phyloP scores from a whole-genome alignment of 2,888 invertebrate species.

The Andrena dorsata region DNA sequence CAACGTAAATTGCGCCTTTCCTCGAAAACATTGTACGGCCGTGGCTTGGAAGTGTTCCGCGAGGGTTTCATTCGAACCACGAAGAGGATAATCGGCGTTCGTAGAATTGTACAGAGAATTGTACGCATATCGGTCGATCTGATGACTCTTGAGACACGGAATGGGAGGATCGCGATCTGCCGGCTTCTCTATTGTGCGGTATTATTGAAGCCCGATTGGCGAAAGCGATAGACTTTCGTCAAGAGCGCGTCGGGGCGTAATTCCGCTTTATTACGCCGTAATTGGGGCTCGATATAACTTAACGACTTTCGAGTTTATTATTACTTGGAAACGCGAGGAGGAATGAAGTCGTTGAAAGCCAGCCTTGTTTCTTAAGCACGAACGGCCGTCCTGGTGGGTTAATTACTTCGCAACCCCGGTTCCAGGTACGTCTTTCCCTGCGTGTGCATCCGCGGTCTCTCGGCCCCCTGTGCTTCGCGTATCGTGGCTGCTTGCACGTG shows the following conservation, averaged over 20 bases:
- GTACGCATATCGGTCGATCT: background rate
- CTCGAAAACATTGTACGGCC: too few species aligned
- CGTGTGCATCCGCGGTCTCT: slow-evolving; percentile 25
- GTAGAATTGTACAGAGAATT: background rate
- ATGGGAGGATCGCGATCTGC: background rate
- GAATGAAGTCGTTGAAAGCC: slow-evolving; percentile 60
- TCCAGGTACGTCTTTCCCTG: slow-evolving; percentile 59
- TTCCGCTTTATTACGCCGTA: slow-evolving; percentile 44
- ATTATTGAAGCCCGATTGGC: background rate
- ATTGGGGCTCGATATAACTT: slow-evolving; percentile 64
- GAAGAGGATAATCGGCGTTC: background rate
- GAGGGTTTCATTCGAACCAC: too few species aligned
- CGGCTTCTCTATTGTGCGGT: background rate
- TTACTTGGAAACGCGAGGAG: slow-evolving; percentile 57
- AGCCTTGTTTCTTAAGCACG: slow-evolving; percentile 54
- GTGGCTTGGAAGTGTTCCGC: too few species aligned
- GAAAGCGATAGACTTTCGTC: slow-evolving; percentile 25
- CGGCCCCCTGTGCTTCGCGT: slow-evolving; percentile 11
- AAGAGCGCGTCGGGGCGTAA: slow-evolving; percentile 40
- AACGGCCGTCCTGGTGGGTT: slow-evolving; percentile 56
- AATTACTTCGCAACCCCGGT: slow-evolving; percentile 63
- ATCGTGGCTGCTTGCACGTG: slow-evolving; percentile 9
- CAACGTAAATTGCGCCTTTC: too few species aligned
- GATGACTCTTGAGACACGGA: background rate
- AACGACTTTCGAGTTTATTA: slow-evolving; percentile 69